Evolutionary conservation across 2,797 vertebrate species (phyloP), one percentile per base, ranked within the genome.

Genomic region (Notoglanidium macrostoma): DNA sequence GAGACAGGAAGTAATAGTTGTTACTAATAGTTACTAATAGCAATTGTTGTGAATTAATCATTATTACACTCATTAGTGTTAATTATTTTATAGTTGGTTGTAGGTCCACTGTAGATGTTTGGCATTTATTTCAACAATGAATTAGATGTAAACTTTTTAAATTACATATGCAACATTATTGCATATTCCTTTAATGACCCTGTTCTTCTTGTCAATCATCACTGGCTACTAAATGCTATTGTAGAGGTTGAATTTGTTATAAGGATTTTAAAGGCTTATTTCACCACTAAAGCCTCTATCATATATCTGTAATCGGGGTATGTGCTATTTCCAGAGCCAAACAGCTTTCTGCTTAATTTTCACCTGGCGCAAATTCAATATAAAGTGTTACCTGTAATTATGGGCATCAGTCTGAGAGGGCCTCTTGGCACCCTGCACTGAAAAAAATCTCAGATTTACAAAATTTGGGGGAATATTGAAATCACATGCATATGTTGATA

Each of bases 381-480:
- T 84, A 87, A 87, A 68, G 12, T 84, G 83, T 81, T 84, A 84
- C n/a, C 61, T 87, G 65, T 67, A 61, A 65, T 87, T 26, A 70
- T 46, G 26, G 12, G 10, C 65, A 70, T 61, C 17, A 81, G 23
- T 44, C 40, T 84, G 32, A 86, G 26, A 76, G 32, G 23, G 11
- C 8, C 49, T 57, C 23, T 68, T 73, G 85, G 23, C 2, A 35
- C n/a, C 26, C 40, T 55, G 67, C 44, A 65, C 35, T 81, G 0
- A 35, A 35, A 55, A 4, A 57, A 12, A 26, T 35, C 11, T 21
- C 29, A 5, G 9, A n/a, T 46, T 21, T 72, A 40, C 14, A 70
- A 70, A 68, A 11, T 11, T 15, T 76, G 32, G 21, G 8, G 6
- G 19, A 9, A 32, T 35, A 59, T 59, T 79, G 54, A 59, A 35